Evolutionary conservation across 2,113 vertebrate genomes (phyloP).

Genomic region (Megaptera novaeangliae): DNA sequence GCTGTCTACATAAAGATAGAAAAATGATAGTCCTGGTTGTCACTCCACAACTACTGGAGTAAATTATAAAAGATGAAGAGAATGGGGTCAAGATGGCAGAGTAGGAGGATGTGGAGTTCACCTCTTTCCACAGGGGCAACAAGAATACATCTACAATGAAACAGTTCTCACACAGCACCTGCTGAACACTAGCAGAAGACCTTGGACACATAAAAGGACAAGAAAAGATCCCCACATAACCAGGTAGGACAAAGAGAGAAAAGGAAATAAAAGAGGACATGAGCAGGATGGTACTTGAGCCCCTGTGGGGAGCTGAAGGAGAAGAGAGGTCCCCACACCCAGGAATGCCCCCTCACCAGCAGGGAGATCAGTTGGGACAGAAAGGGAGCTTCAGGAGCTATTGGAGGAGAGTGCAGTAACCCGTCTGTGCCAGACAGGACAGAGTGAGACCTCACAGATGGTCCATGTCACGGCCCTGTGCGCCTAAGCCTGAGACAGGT

Average conservation of each 20-base stretch:
- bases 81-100: neutral
- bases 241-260: neutral
- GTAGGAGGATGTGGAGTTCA: neutral
- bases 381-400: neutral
- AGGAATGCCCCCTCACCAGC: neutral
- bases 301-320: neutral
- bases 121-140: neutral
- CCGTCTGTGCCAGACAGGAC: neutral
- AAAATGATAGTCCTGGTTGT: neutral
- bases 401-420: neutral
- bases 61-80: neutral
- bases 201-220: neutral
- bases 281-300: neutral
- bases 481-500: neutral
- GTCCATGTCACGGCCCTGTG: rapidly evolving
- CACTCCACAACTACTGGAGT: neutral
- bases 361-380: neutral
- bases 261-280: neutral
- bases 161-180: neutral
- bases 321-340: neutral
- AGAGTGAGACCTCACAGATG: neutral
- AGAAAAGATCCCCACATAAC: neutral
- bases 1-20: neutral
- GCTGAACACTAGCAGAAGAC: neutral
- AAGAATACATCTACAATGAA: neutral